Base-by-base conservation (phyloP, 2,888 invertebrate genomes). In the Spatulosminthurus flaviceps region DNA sequence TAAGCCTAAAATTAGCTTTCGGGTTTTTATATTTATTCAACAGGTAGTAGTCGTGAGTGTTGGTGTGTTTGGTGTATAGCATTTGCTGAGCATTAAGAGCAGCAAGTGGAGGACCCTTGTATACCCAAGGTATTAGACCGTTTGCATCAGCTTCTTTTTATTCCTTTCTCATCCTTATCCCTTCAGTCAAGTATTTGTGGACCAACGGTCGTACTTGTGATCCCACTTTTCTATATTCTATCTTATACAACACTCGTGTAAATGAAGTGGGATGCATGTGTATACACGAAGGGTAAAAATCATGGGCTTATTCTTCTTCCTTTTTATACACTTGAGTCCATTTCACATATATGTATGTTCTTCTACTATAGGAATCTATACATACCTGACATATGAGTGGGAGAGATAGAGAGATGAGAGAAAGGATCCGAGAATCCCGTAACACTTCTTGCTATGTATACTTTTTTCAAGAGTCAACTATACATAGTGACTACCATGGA, bases 121-220 rank as follows among this genome's bases (percentile, higher is more conserved):
- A 72, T 69, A 34, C 72, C 26, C 21, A 72, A 72, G 43, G 51
- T 51, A 72, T 72, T 72, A 72, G 72, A 72, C 24, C 51, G 26
- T 21, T 72, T n/a, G 70, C 21, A 34, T 72, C 26, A 72, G 72
- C 72, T 72, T 51, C 72, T 72, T 43, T n/a, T n/a, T 51, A 67
- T 71, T 41, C 22, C 29, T 29, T n/a, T n/a, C n/a, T n/a, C 29
- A 13, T 24, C 29, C 4, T 26, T 16, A 13, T 28, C 28, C 24
- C 29, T n/a, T n/a, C n/a, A n/a, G n/a, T 29, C 24, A n/a, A 69
- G 69, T 29, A 13, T 42, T 71, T 64, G 69, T 69, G 24, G 26
- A 28, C 26, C n/a, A n/a, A 69, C 70, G 29, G 51, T 41, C 41
- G 21, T 41, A 70, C 29, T n/a, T 69, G 26, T 26, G 69, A 70